phyloP scores from a whole-genome alignment of 1,140 invertebrate genomes.

The Dufourea novaeangliae region DNA sequence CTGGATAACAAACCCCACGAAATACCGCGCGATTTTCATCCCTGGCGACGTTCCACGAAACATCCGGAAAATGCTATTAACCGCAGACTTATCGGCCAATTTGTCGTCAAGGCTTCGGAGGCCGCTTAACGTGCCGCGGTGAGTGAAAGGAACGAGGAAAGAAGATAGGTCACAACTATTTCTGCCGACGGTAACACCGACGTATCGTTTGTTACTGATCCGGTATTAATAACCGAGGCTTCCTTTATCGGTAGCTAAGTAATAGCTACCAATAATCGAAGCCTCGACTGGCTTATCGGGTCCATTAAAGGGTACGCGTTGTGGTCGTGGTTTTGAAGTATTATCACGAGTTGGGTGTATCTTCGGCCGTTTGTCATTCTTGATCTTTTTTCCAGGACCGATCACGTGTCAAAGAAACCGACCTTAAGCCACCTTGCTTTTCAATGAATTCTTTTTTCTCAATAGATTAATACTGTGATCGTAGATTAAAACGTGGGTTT shows the following conservation, averaged over 20 bases:
- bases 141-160: conserved; percentile 11
- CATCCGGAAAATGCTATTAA: conserved; percentile 70
- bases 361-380: conserved; percentile 55
- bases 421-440: background rate
- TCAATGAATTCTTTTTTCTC: background rate
- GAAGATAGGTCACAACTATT: conserved; percentile 44
- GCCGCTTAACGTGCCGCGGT: conserved; percentile 58
- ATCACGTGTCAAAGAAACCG: conserved; percentile 46
- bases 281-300: conserved; percentile 59
- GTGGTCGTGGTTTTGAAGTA: conserved; percentile 61
- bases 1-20: conserved; percentile 1
- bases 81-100: conserved; percentile 65
- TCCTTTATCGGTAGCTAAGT: conserved; percentile 71
- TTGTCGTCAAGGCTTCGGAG: conserved; percentile 57
- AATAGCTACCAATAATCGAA: conserved; percentile 73
- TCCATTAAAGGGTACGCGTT: conserved; percentile 69
- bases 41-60: conserved; percentile 19
- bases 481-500: background rate
- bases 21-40: conserved; percentile 50
- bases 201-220: conserved; percentile 65
- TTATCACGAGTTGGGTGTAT: conserved; percentile 46
- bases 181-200: conserved; percentile 26
- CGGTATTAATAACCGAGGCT: conserved; percentile 63
- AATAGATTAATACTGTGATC: background rate
- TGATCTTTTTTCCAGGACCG: conserved; percentile 12